A percentile compares a stretch with the other conserved stretches of the same genome.
Conservation (phyloP, 2,113 vertebrate species). For the Aleadryas rufinucha region DNA sequence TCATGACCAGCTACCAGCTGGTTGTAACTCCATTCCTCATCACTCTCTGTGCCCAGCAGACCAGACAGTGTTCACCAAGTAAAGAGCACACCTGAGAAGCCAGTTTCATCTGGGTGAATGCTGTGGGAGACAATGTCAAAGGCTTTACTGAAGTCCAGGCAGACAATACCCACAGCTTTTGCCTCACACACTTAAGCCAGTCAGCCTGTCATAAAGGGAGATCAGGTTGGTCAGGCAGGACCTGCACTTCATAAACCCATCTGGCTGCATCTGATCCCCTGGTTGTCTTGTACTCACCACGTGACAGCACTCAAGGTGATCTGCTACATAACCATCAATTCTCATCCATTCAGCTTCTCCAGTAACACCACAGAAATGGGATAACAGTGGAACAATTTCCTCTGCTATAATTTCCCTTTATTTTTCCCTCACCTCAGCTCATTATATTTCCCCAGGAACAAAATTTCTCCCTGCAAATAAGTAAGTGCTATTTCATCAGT, state of each 20-base stretch:
- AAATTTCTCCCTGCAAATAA: neutral
- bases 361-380: neutral
- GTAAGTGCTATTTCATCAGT: neutral
- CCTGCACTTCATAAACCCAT: neutral
- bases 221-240: neutral
- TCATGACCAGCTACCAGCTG: neutral
- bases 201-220: neutral
- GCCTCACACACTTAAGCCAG: fast-evolving
- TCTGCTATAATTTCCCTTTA: neutral
- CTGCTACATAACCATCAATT: neutral
- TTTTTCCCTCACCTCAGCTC: neutral
- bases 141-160: neutral
- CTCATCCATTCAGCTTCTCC: neutral
- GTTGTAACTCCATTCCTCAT: neutral
- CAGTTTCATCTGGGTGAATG: neutral
- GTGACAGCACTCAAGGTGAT: neutral
- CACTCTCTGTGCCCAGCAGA: fast-evolving
- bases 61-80: neutral
- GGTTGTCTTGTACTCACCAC: fast-evolving
- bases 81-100: neutral
- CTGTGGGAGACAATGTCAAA: neutral
- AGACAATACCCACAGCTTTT: neutral
- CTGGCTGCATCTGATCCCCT: neutral
- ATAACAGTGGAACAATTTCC: neutral
- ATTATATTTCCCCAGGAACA: neutral